phyloP scores from a whole-genome alignment of 2,113 vertebrate species.

The Gallinago undulata region DNA sequence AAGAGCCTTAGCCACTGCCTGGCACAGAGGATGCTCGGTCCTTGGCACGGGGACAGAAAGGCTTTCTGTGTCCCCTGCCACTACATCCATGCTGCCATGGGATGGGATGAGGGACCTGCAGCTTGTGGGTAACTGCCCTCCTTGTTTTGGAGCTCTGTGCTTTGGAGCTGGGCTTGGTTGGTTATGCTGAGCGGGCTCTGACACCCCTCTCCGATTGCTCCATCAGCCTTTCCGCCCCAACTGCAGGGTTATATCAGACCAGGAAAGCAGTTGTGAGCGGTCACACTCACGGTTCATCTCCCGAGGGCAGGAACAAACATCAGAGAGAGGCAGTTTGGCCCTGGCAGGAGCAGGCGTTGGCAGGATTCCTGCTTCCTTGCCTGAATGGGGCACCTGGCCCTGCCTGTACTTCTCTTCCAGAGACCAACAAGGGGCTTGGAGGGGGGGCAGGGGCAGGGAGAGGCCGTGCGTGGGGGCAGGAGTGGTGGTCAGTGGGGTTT shows the following conservation, averaged over 20 bases:
- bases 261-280: neutral
- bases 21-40: neutral
- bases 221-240: neutral
- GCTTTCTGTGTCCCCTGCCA: neutral
- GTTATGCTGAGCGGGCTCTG: neutral
- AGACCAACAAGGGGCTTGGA: neutral
- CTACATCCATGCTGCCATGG: neutral
- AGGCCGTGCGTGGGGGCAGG: accelerated
- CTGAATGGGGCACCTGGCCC: neutral
- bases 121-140: neutral
- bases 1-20: neutral
- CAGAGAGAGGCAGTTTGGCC: neutral
- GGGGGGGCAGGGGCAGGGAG: neutral
- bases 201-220: neutral
- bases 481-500: accelerated
- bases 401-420: neutral
- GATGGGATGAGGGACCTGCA: neutral
- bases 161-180: neutral
- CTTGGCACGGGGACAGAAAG: neutral
- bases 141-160: neutral
- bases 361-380: neutral
- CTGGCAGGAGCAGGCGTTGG: neutral
- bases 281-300: neutral
- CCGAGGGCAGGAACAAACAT: neutral
- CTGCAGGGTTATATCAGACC: neutral